Percentiles rank a stretch among this genome's conserved stretches.
Conservation (phyloP, 2,113 vertebrate species). For the Etia nguti region DNA sequence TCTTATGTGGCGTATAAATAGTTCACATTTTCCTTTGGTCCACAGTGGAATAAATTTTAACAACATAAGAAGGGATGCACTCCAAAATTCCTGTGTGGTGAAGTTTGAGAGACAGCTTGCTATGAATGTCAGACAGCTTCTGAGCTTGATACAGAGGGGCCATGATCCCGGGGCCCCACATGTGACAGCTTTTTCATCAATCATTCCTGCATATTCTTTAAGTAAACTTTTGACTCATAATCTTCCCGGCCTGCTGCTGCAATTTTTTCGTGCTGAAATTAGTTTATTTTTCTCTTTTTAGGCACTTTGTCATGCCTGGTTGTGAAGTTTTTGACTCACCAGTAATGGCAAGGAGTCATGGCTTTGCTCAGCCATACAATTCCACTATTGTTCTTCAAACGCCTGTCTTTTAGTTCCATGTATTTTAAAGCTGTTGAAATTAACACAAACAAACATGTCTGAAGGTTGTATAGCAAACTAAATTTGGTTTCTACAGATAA, state of each 20-base stretch:
- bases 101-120: constrained; percentile 42
- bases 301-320: constrained; percentile 34
- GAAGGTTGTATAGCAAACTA: not conserved
- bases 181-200: constrained; percentile 64
- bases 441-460: not conserved
- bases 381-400: constrained; percentile 49
- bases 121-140: constrained; percentile 20
- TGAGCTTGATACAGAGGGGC: constrained; percentile 21
- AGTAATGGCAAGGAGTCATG: constrained; percentile 7
- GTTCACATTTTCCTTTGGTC: constrained; percentile 34
- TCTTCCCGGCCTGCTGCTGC: constrained; percentile 4
- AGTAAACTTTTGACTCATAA: constrained; percentile 57
- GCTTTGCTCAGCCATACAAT: constrained; percentile 49
- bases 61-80: constrained; percentile 19
- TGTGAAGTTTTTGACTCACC: constrained; percentile 4
- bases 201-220: constrained; percentile 52
- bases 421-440: constrained; percentile 7
- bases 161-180: constrained; percentile 42
- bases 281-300: constrained; percentile 55
- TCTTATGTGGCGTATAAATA: not conserved
- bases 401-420: constrained; percentile 51
- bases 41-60: constrained; percentile 47
- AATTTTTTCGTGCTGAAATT: constrained; percentile 51
- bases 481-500: not conserved
- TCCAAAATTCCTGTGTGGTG: constrained; percentile 52